Conservation (phyloP, 2,113 vertebrate species). For the Ceratotherium simum region DNA sequence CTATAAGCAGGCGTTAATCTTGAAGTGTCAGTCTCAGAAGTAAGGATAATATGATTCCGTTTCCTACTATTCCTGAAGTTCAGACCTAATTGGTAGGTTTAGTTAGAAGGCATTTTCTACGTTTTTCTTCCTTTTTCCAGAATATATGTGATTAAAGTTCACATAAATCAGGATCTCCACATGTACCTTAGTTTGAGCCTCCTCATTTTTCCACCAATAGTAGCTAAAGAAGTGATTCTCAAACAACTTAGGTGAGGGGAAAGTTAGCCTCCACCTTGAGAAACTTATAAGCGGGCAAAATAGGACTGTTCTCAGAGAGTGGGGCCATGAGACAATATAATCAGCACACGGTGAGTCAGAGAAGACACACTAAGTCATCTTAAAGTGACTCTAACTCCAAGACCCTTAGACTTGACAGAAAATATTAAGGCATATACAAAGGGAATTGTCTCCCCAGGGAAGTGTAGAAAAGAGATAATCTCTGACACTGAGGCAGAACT, state of each 20-base stretch:
- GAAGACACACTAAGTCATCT: neutral
- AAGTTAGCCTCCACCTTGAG: neutral
- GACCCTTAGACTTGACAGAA: neutral
- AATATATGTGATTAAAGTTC: slow-evolving; percentile 17
- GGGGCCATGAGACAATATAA: neutral
- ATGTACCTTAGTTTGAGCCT: neutral
- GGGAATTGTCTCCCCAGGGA: neutral
- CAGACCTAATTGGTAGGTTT: neutral
- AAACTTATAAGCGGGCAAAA: neutral
- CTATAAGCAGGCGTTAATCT: neutral
- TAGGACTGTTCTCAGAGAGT: neutral
- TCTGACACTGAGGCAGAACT: neutral
- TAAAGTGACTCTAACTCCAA: neutral
- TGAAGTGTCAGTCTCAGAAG: neutral
- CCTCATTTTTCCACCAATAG: neutral
- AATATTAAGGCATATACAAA: neutral
- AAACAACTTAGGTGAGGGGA: neutral
- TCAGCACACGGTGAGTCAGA: neutral
- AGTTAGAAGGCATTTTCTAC: slow-evolving; percentile 10
- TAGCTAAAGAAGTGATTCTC: neutral
- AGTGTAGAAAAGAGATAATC: neutral
- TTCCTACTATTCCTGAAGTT: neutral
- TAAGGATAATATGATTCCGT: neutral
- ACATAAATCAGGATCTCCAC: neutral
- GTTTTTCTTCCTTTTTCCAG: neutral